These are phyloP conservation scores for Plodia interpunctella DNA, from an alignment of 1,140 invertebrate species.

Conservation along the genomic window DNA sequence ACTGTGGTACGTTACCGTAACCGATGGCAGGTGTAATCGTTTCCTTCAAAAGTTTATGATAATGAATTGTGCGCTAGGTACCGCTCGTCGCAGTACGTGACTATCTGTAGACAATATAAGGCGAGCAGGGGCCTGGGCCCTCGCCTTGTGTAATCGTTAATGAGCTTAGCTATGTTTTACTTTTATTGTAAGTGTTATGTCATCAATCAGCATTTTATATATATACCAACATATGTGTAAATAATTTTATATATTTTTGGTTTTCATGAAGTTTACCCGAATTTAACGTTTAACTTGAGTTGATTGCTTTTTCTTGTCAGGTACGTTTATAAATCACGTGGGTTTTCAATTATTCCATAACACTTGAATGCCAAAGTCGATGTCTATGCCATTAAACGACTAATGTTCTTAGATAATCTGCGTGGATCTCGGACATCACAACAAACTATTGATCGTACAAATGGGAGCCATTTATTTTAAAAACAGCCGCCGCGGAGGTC, in stretches of 20 bases:
- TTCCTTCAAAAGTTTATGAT: constrained; percentile 49
- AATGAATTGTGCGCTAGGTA: constrained; percentile 59
- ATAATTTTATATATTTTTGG: constrained; percentile 68
- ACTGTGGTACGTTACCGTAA: constrained; percentile 76
- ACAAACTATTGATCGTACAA: constrained; percentile 69
- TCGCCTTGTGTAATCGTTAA: constrained; percentile 70
- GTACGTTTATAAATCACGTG: constrained; percentile 27
- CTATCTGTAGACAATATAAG: constrained; percentile 53
- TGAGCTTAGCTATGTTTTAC: constrained; percentile 75
- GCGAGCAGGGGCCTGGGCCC: constrained; percentile 50
- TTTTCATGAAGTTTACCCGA: constrained; percentile 71
- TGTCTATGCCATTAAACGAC: constrained; percentile 63
- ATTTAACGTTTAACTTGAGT: constrained; percentile 52
- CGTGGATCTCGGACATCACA: constrained; percentile 67
- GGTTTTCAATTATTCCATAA: constrained; percentile 48
- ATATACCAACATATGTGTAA: constrained; percentile 53
- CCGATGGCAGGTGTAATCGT: constrained; percentile 65
- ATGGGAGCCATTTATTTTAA: constrained; percentile 58
- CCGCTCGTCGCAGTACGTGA: constrained; percentile 25
- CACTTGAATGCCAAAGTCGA: constrained; percentile 71
- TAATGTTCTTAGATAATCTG: constrained; percentile 44
- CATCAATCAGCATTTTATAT: constrained; percentile 74
- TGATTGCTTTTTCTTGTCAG: constrained; percentile 41
- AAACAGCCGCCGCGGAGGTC: constrained; percentile 36
- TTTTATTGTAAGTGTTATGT: constrained; percentile 75